phyloP scores from a whole-genome alignment of 1,140 invertebrate genomes.

The Saccostrea echinata region DNA sequence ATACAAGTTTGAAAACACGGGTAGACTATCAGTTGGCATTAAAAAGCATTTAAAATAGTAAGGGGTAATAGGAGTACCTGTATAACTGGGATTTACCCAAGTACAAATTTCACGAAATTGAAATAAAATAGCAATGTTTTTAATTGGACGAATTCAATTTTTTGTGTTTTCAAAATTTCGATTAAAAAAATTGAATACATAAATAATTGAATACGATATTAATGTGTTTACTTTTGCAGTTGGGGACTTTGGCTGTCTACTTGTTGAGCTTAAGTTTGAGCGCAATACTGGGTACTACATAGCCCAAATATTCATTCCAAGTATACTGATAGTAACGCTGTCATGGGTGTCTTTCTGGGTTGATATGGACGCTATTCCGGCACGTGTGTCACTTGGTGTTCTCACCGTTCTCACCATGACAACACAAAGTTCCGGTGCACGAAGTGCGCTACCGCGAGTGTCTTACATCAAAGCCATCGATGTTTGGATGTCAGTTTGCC shows the following conservation, averaged over 20 bases:
- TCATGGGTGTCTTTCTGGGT: slow-evolving; percentile 91
- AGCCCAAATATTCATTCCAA: slow-evolving; percentile 95
- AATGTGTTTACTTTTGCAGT: background rate
- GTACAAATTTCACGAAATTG: too few species aligned
- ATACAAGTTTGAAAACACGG: too few species aligned
- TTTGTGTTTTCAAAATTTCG: too few species aligned
- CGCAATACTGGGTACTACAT: slow-evolving; percentile 88
- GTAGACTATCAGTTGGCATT: too few species aligned
- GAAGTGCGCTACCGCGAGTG: slow-evolving; percentile 80
- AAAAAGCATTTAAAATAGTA: too few species aligned
- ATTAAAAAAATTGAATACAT: too few species aligned
- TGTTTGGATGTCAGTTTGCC: slow-evolving; percentile 93
- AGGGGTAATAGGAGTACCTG: too few species aligned
- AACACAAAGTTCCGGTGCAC: slow-evolving; percentile 65
- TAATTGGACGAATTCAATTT: too few species aligned
- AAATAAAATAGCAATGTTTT: too few species aligned
- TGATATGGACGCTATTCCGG: slow-evolving; percentile 83
- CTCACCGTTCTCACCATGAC: slow-evolving; percentile 68
- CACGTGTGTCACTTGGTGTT: slow-evolving; percentile 74
- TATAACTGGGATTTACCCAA: too few species aligned
- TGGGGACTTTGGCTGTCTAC: slow-evolving; percentile 36
- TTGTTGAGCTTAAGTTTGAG: slow-evolving; percentile 7
- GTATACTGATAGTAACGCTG: slow-evolving; percentile 94
- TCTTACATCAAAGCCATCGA: slow-evolving; percentile 87
- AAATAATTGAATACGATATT: too few species aligned